Evolutionary conservation across 1,140 invertebrate genomes (phyloP).

Genomic region (Conus ventricosus): DNA sequence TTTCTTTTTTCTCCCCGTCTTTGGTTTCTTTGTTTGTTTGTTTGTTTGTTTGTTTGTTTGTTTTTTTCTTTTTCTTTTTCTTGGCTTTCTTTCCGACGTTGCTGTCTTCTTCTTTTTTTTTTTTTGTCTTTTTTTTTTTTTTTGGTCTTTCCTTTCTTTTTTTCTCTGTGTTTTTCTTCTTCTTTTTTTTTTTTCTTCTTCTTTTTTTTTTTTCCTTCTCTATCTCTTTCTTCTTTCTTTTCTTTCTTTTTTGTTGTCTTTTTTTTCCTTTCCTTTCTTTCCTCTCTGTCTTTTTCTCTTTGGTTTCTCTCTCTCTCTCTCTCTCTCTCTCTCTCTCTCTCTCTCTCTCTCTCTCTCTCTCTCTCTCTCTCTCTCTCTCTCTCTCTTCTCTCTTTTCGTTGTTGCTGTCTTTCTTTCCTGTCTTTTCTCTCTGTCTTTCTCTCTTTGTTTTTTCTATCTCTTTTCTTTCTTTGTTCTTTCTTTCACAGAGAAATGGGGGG

Average conservation of each 20-base stretch:
- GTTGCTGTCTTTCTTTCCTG: neutral
- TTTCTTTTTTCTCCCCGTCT: too few species aligned
- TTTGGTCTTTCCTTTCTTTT: neutral
- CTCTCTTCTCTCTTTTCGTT: neutral
- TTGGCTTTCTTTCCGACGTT: too few species aligned
- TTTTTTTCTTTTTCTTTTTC: too few species aligned
- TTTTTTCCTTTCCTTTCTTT: neutral
- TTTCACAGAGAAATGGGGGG: too few species aligned
- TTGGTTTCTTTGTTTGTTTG: too few species aligned
- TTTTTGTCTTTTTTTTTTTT: too few species aligned
- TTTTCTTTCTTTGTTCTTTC: neutral
- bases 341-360: neutral
- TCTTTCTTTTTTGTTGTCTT: neutral
- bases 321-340: neutral
- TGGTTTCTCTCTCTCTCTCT: neutral
- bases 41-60: too few species aligned
- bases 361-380: neutral
- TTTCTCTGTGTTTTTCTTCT: neutral
- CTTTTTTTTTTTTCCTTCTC: neutral
- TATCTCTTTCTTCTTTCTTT: neutral
- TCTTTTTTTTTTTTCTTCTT: neutral
- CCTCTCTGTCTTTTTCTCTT: neutral
- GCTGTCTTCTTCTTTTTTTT: too few species aligned
- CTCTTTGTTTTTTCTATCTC: neutral
- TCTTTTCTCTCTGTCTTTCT: neutral